Conservation (phyloP, 37 sponge, comb jelly and placozoan species). For the Oscarella lobularis region DNA sequence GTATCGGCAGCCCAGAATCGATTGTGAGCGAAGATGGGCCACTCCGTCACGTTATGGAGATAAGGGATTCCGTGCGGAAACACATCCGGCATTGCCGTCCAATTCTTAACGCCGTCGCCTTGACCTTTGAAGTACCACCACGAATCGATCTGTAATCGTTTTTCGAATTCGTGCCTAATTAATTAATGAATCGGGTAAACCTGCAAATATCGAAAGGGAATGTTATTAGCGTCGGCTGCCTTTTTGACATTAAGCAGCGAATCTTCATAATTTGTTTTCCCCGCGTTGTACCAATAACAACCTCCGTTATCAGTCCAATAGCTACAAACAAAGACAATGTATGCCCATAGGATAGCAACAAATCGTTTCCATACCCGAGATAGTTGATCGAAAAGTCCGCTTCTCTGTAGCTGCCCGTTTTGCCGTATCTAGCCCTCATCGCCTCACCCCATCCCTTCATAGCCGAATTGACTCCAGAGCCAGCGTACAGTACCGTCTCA, state of each 20-base stretch:
- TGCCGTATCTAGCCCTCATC: conserved; percentile 15
- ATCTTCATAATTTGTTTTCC: conserved; percentile 53
- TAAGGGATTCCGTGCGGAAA: conserved; percentile 58
- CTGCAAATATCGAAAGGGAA: conserved; percentile 51
- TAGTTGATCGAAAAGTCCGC: conserved; percentile 61
- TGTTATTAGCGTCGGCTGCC: conserved; percentile 21
- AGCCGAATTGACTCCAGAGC: conserved; percentile 24
- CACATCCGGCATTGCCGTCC: conserved; percentile 47
- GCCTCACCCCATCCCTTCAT: conserved; percentile 38
- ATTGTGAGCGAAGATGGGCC: conserved; percentile 58
- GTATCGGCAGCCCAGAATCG: conserved; percentile 57
- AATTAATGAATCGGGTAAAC: not conserved
- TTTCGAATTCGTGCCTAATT: not conserved
- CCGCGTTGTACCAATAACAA: conserved; percentile 62
- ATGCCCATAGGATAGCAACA: not conserved
- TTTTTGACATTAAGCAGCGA: conserved; percentile 41
- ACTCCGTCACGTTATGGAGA: conserved; percentile 27
- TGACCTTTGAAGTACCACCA: conserved; percentile 77
- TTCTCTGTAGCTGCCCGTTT: conserved; percentile 14
- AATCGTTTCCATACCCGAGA: conserved; percentile 29
- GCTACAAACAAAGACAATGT: conserved; percentile 7
- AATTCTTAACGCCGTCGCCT: conserved; percentile 52
- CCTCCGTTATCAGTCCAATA: conserved; percentile 81
- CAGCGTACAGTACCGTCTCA: conserved; percentile 36
- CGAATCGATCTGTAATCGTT: conserved; percentile 37